Percentiles rank a stretch among this genome's conserved stretches.
Conservation (phyloP, 1,140 invertebrate genomes). For the Campoletis sonorensis region DNA sequence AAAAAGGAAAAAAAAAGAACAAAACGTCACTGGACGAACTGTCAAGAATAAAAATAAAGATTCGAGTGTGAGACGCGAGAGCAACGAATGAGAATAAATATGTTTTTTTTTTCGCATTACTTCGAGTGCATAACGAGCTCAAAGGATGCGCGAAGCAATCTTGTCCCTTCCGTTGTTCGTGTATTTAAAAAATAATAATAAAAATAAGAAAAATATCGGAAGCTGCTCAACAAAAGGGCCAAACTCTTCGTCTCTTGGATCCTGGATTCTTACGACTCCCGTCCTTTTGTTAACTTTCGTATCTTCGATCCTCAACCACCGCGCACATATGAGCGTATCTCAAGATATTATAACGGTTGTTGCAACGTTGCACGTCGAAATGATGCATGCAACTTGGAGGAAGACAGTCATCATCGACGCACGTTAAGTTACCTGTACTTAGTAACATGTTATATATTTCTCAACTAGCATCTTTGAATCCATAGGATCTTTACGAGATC, state of each 20-base stretch:
- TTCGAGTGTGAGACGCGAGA: not conserved
- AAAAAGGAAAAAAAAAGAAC: no score
- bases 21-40: not conserved
- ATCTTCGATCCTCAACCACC: no score
- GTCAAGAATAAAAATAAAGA: not conserved
- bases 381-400: slow-evolving; percentile 32
- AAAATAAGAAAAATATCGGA: no score
- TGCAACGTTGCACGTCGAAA: slow-evolving; percentile 14
- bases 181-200: no score
- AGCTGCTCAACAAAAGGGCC: not conserved
- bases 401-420: slow-evolving; percentile 45
- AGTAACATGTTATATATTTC: slow-evolving; percentile 13
- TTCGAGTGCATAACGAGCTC: not conserved
- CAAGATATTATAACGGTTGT: slow-evolving; percentile 19
- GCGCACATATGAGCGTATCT: not conserved
- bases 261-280: not conserved
- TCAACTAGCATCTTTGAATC: slow-evolving; percentile 27
- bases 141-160: not conserved
- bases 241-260: not conserved
- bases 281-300: slow-evolving; percentile 1
- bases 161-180: not conserved
- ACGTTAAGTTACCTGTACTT: slow-evolving; percentile 27
- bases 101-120: not conserved
- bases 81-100: not conserved
- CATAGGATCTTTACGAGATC: slow-evolving; percentile 17